These are phyloP conservation scores for Mimachlamys varia DNA, from an alignment of 2,888 invertebrate genomes.

Conservation along the genomic window DNA sequence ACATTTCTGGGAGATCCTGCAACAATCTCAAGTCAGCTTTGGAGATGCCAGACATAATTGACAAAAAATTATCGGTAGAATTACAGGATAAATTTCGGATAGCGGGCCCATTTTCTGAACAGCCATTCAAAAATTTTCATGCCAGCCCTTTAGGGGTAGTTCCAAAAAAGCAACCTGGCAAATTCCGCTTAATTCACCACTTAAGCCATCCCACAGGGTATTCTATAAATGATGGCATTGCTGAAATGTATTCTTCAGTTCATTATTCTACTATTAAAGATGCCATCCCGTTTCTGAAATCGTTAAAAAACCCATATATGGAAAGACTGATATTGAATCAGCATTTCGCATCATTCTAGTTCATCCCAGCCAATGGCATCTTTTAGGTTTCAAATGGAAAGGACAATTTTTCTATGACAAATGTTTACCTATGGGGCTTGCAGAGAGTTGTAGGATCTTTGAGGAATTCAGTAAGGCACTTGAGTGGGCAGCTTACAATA, in stretches of 20 bases:
- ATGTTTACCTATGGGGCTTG: background rate
- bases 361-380: constrained; percentile 11
- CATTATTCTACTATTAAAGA: constrained; percentile 21
- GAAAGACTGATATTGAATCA: background rate
- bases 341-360: constrained; percentile 44
- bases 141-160: constrained; percentile 40
- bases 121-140: constrained; percentile 43
- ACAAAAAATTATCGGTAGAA: no score
- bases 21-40: no score
- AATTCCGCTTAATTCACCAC: constrained; percentile 47
- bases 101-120: constrained; percentile 43
- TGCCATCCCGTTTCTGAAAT: background rate
- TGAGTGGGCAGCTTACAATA: background rate
- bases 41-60: no score
- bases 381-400: constrained; percentile 32
- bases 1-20: no score
- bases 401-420: background rate
- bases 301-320: background rate
- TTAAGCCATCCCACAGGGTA: constrained; percentile 38
- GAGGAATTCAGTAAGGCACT: background rate
- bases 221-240: constrained; percentile 40
- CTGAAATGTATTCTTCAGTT: background rate
- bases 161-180: constrained; percentile 34
- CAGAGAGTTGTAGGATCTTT: background rate
- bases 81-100: constrained; percentile 38